Conservation (phyloP, 2,797 vertebrate genomes). For the Melanotaenia maccullochi region DNA sequence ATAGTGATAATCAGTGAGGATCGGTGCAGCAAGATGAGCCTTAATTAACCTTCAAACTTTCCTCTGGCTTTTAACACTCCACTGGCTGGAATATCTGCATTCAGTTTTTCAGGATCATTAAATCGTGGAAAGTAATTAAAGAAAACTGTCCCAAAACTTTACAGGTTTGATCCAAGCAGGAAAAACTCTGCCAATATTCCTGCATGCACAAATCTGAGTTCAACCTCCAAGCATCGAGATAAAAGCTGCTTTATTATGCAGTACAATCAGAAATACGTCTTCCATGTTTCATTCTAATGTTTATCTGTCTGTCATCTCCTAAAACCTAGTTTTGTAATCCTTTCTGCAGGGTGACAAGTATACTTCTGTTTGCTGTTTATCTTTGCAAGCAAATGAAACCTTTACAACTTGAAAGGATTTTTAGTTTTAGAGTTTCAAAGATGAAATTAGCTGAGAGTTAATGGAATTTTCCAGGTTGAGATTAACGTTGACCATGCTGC, state of each 20-base stretch:
- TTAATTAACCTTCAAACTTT: slow-evolving; percentile 1
- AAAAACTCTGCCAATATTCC: slow-evolving; percentile 17
- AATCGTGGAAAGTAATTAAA: slow-evolving; percentile 9
- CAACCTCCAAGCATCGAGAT: slow-evolving; percentile 12
- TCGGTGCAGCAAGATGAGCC: not conserved
- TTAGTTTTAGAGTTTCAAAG: not conserved
- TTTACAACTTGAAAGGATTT: not conserved
- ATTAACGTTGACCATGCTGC: not conserved
- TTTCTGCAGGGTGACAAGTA: not conserved
- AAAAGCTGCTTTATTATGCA: slow-evolving; percentile 31
- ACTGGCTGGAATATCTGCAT: not conserved
- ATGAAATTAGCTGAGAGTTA: not conserved
- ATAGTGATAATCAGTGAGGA: not conserved
- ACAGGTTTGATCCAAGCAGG: slow-evolving; percentile 20
- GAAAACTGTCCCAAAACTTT: slow-evolving; percentile 10
- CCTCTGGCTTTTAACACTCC: slow-evolving; percentile 11
- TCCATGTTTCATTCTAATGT: slow-evolving; percentile 27
- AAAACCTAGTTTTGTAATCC: too few species aligned
- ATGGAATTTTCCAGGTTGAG: not conserved
- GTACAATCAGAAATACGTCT: slow-evolving; percentile 41
- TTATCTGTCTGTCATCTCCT: not conserved
- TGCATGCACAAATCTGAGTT: not conserved
- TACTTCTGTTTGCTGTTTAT: not conserved
- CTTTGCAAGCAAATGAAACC: not conserved
- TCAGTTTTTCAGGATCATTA: slow-evolving; percentile 21